Base-by-base conservation (phyloP, 2,113 vertebrate species). In the Muntiacus muntjak region DNA sequence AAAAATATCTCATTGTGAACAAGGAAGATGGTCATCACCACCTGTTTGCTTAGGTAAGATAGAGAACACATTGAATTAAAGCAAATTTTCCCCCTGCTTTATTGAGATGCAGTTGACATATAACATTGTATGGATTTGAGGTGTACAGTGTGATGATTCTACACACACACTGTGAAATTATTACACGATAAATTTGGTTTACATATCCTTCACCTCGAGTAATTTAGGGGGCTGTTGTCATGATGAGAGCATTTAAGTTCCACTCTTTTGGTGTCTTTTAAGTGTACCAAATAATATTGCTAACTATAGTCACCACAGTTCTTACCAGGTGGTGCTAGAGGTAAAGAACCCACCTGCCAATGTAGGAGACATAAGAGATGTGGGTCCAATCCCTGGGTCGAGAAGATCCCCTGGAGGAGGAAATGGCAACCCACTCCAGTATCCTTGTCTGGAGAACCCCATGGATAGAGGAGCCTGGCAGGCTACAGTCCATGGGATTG, bases 11-110 rank as follows among this genome's bases (percentile, higher is more conserved):
- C 97, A 54, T 7, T 99, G 99, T 52, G 6, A 97, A 10, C 96
- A 97, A 0, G 99, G 99, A 86, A 95, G 60, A 50, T 99, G 99
- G 99, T 99, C 99, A 43, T 9, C 98, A 3, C 96, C 71, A 54
- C 99, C 99, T 14, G 45, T 95, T 57, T 99, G 99, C 94, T 97
- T 99, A 95, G 98, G 99, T 99, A 98, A 98, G 98, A 92, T 13
- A 76, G 52, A 64, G 21, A 86, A n/a, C 21, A 81, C 45, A 54
- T 7, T 13, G 79, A 89, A 33, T 26, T 4, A 11, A 54, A 58
- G 58, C 67, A 57, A 26, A 7, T 0, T 9, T 43, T n/a, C 7
- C 14, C 5, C 19, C 5, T 3, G 64, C 21, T 62, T 57, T 23
- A 25, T 19, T 6, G 62, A 45, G 58, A 25, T 25, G 40, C 14